Evolutionary conservation across 2,113 vertebrate genomes (phyloP).

Genomic region (Micromys minutus): DNA sequence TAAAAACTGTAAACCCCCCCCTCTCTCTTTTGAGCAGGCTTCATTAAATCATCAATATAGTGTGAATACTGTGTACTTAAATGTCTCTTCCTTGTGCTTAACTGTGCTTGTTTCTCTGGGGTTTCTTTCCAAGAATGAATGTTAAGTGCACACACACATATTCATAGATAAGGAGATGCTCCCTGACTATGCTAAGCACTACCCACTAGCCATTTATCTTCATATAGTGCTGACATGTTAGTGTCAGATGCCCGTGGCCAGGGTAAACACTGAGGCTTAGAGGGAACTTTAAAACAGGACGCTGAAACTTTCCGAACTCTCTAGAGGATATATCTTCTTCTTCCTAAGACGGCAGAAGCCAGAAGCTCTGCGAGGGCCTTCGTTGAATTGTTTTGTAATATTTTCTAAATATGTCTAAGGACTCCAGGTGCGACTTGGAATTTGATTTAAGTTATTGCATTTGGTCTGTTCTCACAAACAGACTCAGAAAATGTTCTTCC

Average conservation of each 20-base stretch:
- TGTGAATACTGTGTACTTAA: background rate
- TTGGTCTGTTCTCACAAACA: background rate
- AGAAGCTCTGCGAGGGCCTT: background rate
- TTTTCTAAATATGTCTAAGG: conserved; percentile 44
- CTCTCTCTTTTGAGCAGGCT: background rate
- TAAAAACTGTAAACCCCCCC: background rate
- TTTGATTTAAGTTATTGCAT: conserved; percentile 44
- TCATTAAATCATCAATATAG: background rate
- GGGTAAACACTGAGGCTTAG: background rate
- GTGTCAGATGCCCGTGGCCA: background rate
- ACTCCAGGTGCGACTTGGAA: background rate
- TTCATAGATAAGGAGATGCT: background rate
- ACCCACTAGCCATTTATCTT: conserved; percentile 13
- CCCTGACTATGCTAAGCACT: background rate
- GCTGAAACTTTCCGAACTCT: conserved; percentile 21
- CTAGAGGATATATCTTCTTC: background rate
- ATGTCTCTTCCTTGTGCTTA: background rate
- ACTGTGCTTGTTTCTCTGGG: background rate
- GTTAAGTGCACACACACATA: background rate
- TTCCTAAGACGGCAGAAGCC: conserved; percentile 28
- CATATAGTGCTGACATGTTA: background rate
- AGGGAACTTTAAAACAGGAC: conserved; percentile 16
- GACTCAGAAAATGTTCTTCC: conserved; percentile 33
- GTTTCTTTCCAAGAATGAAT: background rate
- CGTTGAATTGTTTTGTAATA: conserved; percentile 20